Percentiles rank a stretch among this genome's conserved stretches.
phyloP scores from a whole-genome alignment of 2,113 vertebrate genomes.

The Actinemys pallida region DNA sequence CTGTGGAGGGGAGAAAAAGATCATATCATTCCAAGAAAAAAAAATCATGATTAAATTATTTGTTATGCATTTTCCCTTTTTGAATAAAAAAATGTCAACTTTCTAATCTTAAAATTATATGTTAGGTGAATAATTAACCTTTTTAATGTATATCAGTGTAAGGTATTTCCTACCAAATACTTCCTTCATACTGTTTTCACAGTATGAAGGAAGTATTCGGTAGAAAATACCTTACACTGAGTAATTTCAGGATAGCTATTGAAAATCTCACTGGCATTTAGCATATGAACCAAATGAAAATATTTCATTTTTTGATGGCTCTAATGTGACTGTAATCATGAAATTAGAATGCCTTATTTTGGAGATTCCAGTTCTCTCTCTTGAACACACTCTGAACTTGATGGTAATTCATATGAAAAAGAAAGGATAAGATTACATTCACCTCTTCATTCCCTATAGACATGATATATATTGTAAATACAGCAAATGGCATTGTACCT shows the following conservation, averaged over 20 bases:
- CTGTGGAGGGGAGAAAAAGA: constrained; percentile 21
- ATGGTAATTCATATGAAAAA: neutral
- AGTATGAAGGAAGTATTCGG: neutral
- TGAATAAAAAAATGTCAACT: neutral
- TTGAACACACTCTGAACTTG: neutral
- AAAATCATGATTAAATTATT: constrained; percentile 8
- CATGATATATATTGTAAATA: neutral
- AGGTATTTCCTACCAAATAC: neutral
- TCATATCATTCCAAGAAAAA: neutral
- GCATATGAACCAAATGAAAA: constrained; percentile 20
- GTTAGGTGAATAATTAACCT: constrained; percentile 19
- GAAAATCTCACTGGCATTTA: neutral
- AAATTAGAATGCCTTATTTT: constrained; percentile 43
- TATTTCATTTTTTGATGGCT: constrained; percentile 26
- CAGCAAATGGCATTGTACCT: neutral
- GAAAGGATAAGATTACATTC: neutral
- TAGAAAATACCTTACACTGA: neutral
- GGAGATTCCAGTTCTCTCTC: constrained; percentile 6
- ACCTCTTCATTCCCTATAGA: neutral
- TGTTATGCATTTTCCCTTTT: constrained; percentile 22
- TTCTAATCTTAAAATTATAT: constrained; percentile 30
- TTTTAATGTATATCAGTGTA: constrained; percentile 1
- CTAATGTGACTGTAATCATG: constrained; percentile 6
- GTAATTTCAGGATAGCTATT: neutral
- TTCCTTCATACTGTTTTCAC: neutral